Conservation (phyloP, 1,140 invertebrate species). For the Drosophila bifasciata region DNA sequence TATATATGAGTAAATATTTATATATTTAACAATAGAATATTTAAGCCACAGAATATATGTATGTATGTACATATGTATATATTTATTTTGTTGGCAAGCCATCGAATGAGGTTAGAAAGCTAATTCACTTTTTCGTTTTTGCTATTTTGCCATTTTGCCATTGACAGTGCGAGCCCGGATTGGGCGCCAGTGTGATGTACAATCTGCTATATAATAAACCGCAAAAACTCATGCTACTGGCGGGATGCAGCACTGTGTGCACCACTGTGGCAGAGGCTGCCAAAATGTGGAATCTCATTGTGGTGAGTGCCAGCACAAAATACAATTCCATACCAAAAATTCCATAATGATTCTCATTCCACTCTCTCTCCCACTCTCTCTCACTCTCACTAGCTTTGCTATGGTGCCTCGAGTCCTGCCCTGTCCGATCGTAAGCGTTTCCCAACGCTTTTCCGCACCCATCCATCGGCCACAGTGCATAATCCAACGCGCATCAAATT, state of each 20-base stretch:
- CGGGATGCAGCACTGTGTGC: conserved; percentile 99
- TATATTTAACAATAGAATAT: no score
- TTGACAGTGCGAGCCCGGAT: conserved; percentile 96
- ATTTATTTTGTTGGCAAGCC: conserved; percentile 31
- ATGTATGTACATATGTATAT: conserved; percentile 27
- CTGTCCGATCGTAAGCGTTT: conserved; percentile 98
- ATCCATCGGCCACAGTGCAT: conserved; percentile 99
- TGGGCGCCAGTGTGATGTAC: conserved; percentile 99
- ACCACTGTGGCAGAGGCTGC: conserved; percentile 99
- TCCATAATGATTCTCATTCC: not conserved
- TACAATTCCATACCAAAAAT: not conserved
- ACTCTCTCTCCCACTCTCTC: not conserved
- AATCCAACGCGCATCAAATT: conserved; percentile 99
- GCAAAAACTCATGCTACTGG: conserved; percentile 97
- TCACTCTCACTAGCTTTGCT: conserved; percentile 91
- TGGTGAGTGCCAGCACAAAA: conserved; percentile 88
- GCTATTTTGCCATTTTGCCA: no score
- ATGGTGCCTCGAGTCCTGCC: conserved; percentile 98
- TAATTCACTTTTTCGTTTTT: conserved; percentile 50
- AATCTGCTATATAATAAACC: conserved; percentile 98
- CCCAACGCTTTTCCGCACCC: conserved; percentile 98
- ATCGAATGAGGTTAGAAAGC: not conserved
- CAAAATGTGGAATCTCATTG: conserved; percentile 99
- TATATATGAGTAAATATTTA: no score
- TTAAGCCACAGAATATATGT: not conserved